These are phyloP conservation scores for Anguilla pacifica DNA, from an alignment of 2,797 vertebrate genomes.

Conservation along the genomic window DNA sequence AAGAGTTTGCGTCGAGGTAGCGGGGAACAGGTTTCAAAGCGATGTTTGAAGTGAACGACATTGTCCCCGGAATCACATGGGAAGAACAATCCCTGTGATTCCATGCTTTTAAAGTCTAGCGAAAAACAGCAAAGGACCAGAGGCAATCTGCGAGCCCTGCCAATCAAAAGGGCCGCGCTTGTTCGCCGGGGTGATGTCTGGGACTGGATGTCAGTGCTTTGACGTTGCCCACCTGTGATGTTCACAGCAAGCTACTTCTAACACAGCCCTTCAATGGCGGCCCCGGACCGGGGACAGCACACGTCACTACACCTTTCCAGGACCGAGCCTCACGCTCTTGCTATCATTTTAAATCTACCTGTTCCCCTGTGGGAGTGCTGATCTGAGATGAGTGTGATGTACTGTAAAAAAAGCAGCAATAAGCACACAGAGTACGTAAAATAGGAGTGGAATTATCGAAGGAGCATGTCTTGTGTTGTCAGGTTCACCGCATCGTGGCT, in stretches of 20 bases:
- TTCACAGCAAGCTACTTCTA: neutral
- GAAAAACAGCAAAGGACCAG: neutral
- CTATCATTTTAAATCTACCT: neutral
- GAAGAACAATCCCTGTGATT: neutral
- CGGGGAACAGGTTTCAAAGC: neutral
- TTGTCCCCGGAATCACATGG: neutral
- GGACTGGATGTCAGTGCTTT: neutral
- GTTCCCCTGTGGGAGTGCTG: neutral
- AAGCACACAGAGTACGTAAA: neutral
- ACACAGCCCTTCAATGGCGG: neutral
- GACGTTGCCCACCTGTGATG: neutral
- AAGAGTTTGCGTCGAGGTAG: neutral
- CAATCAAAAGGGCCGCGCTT: neutral
- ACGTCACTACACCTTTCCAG: neutral
- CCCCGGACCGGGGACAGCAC: neutral
- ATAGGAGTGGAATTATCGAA: neutral
- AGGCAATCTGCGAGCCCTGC: neutral
- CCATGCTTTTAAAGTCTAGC: neutral
- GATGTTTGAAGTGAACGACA: neutral
- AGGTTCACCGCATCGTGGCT: neutral
- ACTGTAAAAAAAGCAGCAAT: too few species aligned
- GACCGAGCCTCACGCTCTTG: neutral
- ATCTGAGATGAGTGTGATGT: neutral
- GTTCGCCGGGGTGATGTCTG: neutral
- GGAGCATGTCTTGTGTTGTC: neutral